Base-by-base conservation (phyloP, 2,797 vertebrate species). In the Semotilus atromaculatus region DNA sequence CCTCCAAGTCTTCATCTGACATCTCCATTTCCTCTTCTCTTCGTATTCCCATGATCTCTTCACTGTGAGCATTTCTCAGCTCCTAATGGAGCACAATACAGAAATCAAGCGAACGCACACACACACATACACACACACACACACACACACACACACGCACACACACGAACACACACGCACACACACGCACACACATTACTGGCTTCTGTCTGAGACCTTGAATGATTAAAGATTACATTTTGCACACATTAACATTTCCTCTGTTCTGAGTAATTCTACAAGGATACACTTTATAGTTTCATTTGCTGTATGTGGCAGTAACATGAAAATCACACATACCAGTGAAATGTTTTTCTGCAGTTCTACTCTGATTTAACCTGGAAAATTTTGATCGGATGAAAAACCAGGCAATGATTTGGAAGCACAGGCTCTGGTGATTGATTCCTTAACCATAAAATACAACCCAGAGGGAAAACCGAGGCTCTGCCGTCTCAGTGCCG, bases 11-110 rank as follows among this genome's bases (percentile, higher is more conserved):
- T 21, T 98, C 97, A 34, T 99, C 98, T 0, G 98, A 99, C 98
- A 99, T 98, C 92, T 99, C 98, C 98, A 99, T 99, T 90, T 99
- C 98, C 90, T 99, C 98, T 89, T 99, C 98, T 0, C 97, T 94
- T 0, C 98, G 94, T 89, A 98, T 98, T 76, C 97, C 97, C 97
- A 98, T 98, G 87, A 99, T 96, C 86, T 99, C 97, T 82, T 99
- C 98, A 21, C 96, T 98, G 90, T 99, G 97, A 83, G 97, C 98
- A 5, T 97, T 97, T 86, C 97, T 96, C 88, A 99, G 95, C 91
- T 99, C 97, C 98, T 99, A 80, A 80, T 67, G 83, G 7, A 81
- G 51, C 81, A 83, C n/a, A 77, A 88, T 40, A 89, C 81, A 90
- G 73, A 68, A 85, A 87, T 40, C 71, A 85, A 62, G 85, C 76